phyloP scores from a whole-genome alignment of 2,888 invertebrate species.

The Xestia xanthographa region DNA sequence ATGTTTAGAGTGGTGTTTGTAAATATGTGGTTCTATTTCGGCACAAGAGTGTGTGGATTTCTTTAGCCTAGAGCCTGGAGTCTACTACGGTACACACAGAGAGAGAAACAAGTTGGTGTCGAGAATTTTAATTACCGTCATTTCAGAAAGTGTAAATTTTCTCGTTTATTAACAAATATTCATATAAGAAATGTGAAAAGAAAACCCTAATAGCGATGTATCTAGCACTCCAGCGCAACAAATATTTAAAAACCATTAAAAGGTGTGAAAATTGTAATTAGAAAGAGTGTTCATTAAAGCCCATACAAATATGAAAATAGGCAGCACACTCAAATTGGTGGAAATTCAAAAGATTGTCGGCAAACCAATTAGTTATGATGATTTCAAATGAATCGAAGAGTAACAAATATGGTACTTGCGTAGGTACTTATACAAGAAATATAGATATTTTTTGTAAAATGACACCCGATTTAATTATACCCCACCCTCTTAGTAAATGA shows the following conservation, averaged over 20 bases:
- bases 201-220: constrained; percentile 27
- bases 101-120: not conserved
- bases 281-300: constrained; percentile 50
- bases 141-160: constrained; percentile 35
- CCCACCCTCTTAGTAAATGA: constrained; percentile 66
- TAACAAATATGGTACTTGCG: constrained; percentile 28
- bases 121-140: constrained; percentile 1
- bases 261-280: constrained; percentile 57
- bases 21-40: constrained; percentile 13
- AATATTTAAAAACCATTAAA: constrained; percentile 64
- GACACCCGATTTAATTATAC: constrained; percentile 59
- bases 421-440: constrained; percentile 59
- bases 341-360: constrained; percentile 37
- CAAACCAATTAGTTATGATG: constrained; percentile 34
- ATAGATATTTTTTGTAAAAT: constrained; percentile 58
- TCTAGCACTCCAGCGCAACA: constrained; percentile 49
- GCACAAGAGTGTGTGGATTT: not conserved
- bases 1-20: constrained; percentile 22
- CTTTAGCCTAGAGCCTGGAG: not conserved
- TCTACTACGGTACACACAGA: no score
- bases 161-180: constrained; percentile 19
- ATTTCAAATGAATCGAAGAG: constrained; percentile 39
- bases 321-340: constrained; percentile 22
- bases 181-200: constrained; percentile 37
- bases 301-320: constrained; percentile 39